Base-by-base conservation (phyloP, 2,888 invertebrate genomes). In the Aleiodes testaceus region DNA sequence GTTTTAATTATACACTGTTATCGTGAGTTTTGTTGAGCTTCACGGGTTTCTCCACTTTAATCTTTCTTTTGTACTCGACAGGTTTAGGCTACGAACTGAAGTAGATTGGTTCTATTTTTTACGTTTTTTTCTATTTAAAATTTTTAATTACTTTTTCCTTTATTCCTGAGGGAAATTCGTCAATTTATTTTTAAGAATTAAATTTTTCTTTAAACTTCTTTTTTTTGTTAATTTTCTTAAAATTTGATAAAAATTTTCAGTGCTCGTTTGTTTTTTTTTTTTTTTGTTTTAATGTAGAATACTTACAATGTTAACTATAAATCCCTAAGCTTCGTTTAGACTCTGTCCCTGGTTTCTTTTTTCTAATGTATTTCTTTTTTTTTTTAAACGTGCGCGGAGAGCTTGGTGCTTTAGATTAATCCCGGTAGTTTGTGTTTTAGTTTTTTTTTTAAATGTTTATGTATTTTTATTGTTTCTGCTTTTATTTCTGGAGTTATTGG, bases 71-170 rank as follows among this genome's bases (percentile, higher is more conserved):
- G 87, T 87, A 87, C 87, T 87, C 84, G 84, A 85, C 87, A 87
- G 87, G 87, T 87, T 87, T 87, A 87, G 87, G 87, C 87, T 87
- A 85, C 85, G 82, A 85, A 85, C 81, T 86, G 85, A 86, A 86
- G 86, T 86, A 86, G 84, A 86, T 86, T 81, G 83, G 86, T 86
- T 86, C 80, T 78, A 26, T 73, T 72, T 59, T 71, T 74, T 70
- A 71, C n/a, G 70, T 69, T 66, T 72, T 67, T 65, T 55, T 65
- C 67, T 72, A 11, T 55, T 72, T 72, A 67, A 69, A n/a, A 44
- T 53, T 18, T 63, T 42, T 66, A 49, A 44, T 63, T 72, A 30
- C 42, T 66, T 70, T 69, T 70, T 66, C 69, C 69, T 68, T 55
- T 47, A 69, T 74, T 75, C 53, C 55, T 69, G 70, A 74, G 70